Base-by-base conservation (phyloP, 2,797 vertebrate genomes). In the Arrhamphus sclerolepis region DNA sequence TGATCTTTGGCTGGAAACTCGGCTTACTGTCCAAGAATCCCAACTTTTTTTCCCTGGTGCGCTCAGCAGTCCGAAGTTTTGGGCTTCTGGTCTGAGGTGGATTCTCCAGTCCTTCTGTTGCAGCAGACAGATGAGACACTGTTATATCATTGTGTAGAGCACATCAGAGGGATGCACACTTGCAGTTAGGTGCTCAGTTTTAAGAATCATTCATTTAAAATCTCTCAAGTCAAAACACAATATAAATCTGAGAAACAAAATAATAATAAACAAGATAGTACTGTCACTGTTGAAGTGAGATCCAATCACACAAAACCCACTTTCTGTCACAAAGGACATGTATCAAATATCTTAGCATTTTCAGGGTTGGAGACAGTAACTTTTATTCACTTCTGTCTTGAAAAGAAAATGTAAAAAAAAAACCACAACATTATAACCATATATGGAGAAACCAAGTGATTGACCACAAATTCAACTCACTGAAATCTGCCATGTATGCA, bases 1-100 rank as follows among this genome's bases (percentile, higher is more conserved):
- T 95, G 80, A 94, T 96, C 72, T 80, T 93, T 63, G 96, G 97
- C 63, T 87, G 89, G 87, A 99, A 99, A 64, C 85, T 94, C 24
- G 94, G 95, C 66, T 78, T 88, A 29, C 94, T 86, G 38, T 96
- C 90, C 80, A 97, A 84, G 82, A 96, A 97, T 43, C 83, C 86
- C 43, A 97, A 86, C 61, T 86, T 93, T 69, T 93, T 81, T 62
- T 86, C 91, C 76, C 75, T 92, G 56, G 92, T 94, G 51, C 87
- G 93, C 29, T 92, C 75, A 1, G 93, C 90, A 9, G 85, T 87
- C 56, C 89, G 87, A 53, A 67, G 70, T 72, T 80, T 89, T 1
- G 81, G 77, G 26, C 82, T 65, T 7, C 82, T 76, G 28, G 56
- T 66, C 52, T 31, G 34, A 18, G 62, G 49, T 21, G 64, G 76